These are phyloP conservation scores for Invenusta paracnida DNA, from an alignment of 2,888 invertebrate genomes.

Conservation along the genomic window DNA sequence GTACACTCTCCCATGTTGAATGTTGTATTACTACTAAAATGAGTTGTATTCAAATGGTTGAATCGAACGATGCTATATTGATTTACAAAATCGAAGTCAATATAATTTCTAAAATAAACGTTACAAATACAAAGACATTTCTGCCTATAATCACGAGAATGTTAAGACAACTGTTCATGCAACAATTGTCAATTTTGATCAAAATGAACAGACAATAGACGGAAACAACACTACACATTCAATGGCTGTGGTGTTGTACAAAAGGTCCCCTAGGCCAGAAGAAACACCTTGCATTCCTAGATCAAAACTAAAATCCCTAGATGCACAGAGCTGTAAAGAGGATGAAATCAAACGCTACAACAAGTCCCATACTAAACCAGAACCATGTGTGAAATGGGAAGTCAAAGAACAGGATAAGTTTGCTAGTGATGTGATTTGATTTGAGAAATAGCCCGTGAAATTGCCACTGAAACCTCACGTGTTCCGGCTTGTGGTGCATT, in stretches of 20 bases:
- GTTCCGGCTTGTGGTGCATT: constrained; percentile 38
- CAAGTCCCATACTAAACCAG: constrained; percentile 37
- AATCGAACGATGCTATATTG: too few relatives aligned
- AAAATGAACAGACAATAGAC: constrained; percentile 41
- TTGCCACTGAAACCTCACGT: neutral
- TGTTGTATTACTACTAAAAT: neutral
- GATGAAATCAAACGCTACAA: neutral
- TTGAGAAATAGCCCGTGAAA: neutral
- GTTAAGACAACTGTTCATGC: constrained; percentile 32
- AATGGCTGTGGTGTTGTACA: constrained; percentile 31
- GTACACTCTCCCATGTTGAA: neutral
- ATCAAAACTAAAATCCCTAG: constrained; percentile 28
- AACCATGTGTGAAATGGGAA: constrained; percentile 27
- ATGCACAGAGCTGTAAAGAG: neutral
- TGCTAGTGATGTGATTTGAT: neutral
- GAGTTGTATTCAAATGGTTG: too few relatives aligned
- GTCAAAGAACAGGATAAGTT: constrained; percentile 14
- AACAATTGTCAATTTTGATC: constrained; percentile 38
- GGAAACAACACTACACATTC: constrained; percentile 37
- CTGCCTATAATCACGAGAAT: neutral
- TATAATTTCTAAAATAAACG: neutral
- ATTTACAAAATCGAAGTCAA: too few relatives aligned
- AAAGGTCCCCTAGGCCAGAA: neutral
- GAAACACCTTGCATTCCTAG: neutral
- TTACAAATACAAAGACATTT: neutral